Evolutionary conservation across 2,113 vertebrate species (phyloP).

Genomic region (Ammodytes marinus): DNA sequence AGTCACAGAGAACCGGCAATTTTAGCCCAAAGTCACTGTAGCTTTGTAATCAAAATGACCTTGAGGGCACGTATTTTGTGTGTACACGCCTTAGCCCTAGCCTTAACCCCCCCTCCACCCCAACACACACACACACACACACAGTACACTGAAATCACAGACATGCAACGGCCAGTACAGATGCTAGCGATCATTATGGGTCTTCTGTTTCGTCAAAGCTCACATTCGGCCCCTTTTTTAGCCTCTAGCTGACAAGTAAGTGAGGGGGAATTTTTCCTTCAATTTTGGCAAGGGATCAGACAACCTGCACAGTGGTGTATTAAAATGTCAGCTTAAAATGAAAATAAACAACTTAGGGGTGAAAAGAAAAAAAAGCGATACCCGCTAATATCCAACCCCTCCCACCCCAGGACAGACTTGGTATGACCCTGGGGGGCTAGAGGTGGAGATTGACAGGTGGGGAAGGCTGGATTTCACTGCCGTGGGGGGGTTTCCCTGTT

Average conservation of each 20-base stretch:
- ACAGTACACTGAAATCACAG: neutral
- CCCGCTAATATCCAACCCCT: slow-evolving; percentile 70
- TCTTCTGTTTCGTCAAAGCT: slow-evolving; percentile 69
- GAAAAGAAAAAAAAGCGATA: slow-evolving; percentile 78
- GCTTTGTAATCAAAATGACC: slow-evolving; percentile 58
- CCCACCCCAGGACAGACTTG: slow-evolving; percentile 80
- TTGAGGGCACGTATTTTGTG: slow-evolving; percentile 36
- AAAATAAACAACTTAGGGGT: slow-evolving; percentile 84
- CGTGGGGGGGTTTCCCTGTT: slow-evolving; percentile 68
- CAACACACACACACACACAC: slow-evolving; percentile 44
- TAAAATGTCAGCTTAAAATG: slow-evolving; percentile 86
- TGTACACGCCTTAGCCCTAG: slow-evolving; percentile 27
- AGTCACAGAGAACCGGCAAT: slow-evolving; percentile 39
- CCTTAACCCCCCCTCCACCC: slow-evolving; percentile 23
- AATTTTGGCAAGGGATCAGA: slow-evolving; percentile 78
- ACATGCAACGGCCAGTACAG: slow-evolving; percentile 27
- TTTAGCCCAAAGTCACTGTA: slow-evolving; percentile 44
- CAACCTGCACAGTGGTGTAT: slow-evolving; percentile 68
- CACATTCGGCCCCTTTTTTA: slow-evolving; percentile 50
- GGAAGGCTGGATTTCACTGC: slow-evolving; percentile 74
- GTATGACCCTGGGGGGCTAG: slow-evolving; percentile 72
- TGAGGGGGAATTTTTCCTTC: slow-evolving; percentile 55
- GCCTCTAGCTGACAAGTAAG: slow-evolving; percentile 72
- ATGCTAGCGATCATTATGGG: slow-evolving; percentile 63
- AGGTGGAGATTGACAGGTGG: slow-evolving; percentile 81